phyloP scores from a whole-genome alignment of 2,113 vertebrate genomes.

The Anhinga anhinga region DNA sequence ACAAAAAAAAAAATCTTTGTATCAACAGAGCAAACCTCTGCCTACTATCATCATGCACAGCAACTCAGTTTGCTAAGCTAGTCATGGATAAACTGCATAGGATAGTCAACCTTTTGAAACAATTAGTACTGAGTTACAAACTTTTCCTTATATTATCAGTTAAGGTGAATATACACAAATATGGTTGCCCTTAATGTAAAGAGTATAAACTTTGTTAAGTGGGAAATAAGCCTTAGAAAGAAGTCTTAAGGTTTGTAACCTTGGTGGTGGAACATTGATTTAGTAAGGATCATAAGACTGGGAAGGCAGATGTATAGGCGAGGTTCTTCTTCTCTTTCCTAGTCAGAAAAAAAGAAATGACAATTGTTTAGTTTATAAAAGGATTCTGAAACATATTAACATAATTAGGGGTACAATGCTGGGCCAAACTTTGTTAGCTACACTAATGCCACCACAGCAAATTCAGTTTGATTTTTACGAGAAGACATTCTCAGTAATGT shows the following conservation, averaged over 20 bases:
- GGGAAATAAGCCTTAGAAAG: background rate
- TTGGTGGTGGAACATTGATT: background rate
- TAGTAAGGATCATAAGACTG: background rate
- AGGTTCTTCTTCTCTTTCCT: background rate
- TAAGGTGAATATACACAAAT: background rate
- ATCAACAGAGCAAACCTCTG: background rate
- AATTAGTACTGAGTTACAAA: background rate
- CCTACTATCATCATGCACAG: background rate
- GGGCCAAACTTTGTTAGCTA: constrained; percentile 5
- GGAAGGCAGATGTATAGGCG: background rate
- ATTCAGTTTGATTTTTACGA: constrained; percentile 28
- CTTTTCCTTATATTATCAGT: background rate
- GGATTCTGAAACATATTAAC: constrained; percentile 17
- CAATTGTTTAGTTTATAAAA: background rate
- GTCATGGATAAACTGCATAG: background rate
- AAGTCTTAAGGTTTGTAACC: background rate
- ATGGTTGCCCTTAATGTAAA: background rate
- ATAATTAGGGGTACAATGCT: background rate
- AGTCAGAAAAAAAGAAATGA: background rate
- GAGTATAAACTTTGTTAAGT: background rate
- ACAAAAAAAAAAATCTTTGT: background rate
- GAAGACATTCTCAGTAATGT: background rate
- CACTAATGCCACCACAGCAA: background rate
- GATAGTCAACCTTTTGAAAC: background rate
- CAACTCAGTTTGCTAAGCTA: background rate